These are phyloP conservation scores for Arion vulgaris DNA, from an alignment of 1,140 invertebrate genomes.

Conservation along the genomic window DNA sequence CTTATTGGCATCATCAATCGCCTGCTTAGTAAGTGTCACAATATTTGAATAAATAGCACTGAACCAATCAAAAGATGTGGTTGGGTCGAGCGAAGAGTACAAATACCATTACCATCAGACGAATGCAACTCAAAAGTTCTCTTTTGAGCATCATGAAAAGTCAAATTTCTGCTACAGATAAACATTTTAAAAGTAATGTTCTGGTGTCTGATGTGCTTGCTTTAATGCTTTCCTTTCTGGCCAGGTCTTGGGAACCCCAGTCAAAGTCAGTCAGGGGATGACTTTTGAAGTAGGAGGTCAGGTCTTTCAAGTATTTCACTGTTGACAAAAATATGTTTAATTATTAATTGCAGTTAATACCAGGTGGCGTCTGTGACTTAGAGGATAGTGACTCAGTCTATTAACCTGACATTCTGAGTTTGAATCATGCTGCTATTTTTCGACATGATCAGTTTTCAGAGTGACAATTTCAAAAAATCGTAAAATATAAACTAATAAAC, in stretches of 20 bases:
- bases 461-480: no score
- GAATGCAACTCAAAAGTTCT: constrained; percentile 89
- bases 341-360: no score
- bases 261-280: constrained; percentile 96
- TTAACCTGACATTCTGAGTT: no score
- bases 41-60: constrained; percentile 90
- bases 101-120: constrained; percentile 90
- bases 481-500: no score
- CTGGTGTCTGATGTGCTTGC: constrained; percentile 64
- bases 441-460: no score
- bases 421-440: no score
- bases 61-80: constrained; percentile 85
- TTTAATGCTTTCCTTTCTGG: constrained; percentile 52
- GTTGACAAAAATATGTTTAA: constrained; percentile 49
- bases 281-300: constrained; percentile 76
- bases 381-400: no score
- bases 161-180: constrained; percentile 88
- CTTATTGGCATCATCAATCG: constrained; percentile 71
- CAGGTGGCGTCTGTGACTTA: no score
- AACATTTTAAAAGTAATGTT: constrained; percentile 90
- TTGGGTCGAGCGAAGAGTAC: constrained; percentile 78
- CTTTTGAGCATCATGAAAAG: constrained; percentile 85
- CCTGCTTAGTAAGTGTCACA: constrained; percentile 76
- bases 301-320: constrained; percentile 98
- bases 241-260: constrained; percentile 78